A percentile compares a stretch with the other conserved stretches of the same genome.
Evolutionary conservation across 2,797 vertebrate species (phyloP).

Genomic region (Pampus argenteus): DNA sequence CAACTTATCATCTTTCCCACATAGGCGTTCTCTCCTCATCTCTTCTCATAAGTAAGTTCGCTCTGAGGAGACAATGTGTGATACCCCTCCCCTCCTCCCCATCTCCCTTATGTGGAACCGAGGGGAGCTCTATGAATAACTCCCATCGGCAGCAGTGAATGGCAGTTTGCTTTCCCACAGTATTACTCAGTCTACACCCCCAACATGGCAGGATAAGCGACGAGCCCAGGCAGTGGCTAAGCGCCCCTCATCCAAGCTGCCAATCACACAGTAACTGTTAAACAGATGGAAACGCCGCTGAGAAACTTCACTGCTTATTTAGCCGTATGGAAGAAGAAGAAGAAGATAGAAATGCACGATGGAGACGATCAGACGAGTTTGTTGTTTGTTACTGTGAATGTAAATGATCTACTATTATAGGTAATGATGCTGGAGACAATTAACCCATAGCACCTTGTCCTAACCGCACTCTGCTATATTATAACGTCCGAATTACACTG

Average conservation of each 20-base stretch:
- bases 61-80: constrained; percentile 66
- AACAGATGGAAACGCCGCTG: constrained; percentile 20
- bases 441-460: constrained; percentile 11
- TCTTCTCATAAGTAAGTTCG: constrained; percentile 35
- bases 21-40: constrained; percentile 19
- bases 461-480: constrained; percentile 17
- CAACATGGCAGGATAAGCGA: constrained; percentile 71
- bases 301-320: constrained; percentile 20
- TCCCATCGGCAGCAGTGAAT: constrained; percentile 74
- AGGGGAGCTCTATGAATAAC: constrained; percentile 77
- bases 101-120: constrained; percentile 63
- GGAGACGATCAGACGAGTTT: background rate
- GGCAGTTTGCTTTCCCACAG: constrained; percentile 81
- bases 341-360: background rate
- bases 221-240: constrained; percentile 54
- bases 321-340: constrained; percentile 9
- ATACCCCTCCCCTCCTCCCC: no score
- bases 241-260: constrained; percentile 44
- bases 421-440: constrained; percentile 14
- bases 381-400: constrained; percentile 11
- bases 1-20: constrained; percentile 16
- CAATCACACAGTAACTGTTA: constrained; percentile 53
- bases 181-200: constrained; percentile 75
- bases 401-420: constrained; percentile 49
- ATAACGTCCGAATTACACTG: constrained; percentile 37